Percentiles rank a stretch among this genome's conserved stretches.
Conservation (phyloP, 2,797 vertebrate genomes). For the Cygnus olor region DNA sequence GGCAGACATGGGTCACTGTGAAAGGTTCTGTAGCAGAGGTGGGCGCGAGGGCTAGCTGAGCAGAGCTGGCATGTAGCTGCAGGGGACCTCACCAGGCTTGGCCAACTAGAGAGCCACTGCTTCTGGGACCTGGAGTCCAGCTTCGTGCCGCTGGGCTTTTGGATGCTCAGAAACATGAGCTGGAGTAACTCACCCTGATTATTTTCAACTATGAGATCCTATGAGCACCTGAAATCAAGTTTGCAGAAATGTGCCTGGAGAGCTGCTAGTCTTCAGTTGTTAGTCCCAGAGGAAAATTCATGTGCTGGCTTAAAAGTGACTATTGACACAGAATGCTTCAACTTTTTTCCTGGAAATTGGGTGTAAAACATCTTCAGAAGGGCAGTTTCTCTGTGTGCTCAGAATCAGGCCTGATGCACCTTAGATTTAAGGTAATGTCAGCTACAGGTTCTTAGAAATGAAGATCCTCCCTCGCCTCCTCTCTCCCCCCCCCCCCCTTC, state of each 20-base stretch:
- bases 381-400: background rate
- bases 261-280: background rate
- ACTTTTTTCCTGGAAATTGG: background rate
- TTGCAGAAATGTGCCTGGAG: background rate
- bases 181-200: accelerated
- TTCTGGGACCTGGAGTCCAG: background rate
- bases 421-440: background rate
- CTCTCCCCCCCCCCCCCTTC: background rate
- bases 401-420: background rate
- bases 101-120: background rate
- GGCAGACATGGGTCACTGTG: background rate
- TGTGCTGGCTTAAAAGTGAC: background rate
- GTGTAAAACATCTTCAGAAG: background rate
- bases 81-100: background rate
- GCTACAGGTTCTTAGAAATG: background rate
- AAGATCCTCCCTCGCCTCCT: background rate
- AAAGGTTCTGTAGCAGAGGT: background rate
- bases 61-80: background rate
- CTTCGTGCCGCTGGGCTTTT: background rate
- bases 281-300: background rate
- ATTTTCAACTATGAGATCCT: background rate
- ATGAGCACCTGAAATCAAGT: background rate
- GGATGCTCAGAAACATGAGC: background rate
- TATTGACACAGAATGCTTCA: background rate
- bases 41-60: background rate